Conservation (phyloP, 1,140 invertebrate genomes). For the Drosophila athabasca region DNA sequence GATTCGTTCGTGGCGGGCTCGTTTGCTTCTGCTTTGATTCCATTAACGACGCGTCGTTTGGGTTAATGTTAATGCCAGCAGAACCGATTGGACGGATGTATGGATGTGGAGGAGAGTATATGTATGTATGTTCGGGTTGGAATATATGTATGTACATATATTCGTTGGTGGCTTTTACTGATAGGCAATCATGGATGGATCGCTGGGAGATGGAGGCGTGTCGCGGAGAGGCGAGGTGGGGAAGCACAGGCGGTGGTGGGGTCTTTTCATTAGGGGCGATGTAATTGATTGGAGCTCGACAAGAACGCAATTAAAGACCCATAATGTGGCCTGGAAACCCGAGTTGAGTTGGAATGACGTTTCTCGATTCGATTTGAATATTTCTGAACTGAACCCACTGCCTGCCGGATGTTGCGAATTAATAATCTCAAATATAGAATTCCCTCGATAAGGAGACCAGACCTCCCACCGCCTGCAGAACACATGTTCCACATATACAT, state of each 20-base stretch:
- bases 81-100: constrained; percentile 9
- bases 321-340: constrained; percentile 27
- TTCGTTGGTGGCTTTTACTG: constrained; percentile 3
- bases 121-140: constrained; percentile 1
- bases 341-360: constrained; percentile 20
- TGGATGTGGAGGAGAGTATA: constrained; percentile 14
- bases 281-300: constrained; percentile 54
- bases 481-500: constrained; percentile 21
- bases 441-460: constrained; percentile 27
- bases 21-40: constrained; percentile 64
- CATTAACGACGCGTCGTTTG: constrained; percentile 47
- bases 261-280: constrained; percentile 17
- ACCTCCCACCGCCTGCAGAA: constrained; percentile 15
- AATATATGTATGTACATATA: background rate
- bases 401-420: constrained; percentile 55
- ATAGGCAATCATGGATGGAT: constrained; percentile 27
- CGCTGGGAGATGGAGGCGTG: background rate
- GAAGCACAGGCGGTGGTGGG: background rate
- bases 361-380: constrained; percentile 21
- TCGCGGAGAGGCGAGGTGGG: background rate
- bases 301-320: constrained; percentile 59
- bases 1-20: constrained; percentile 50
- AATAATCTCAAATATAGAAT: constrained; percentile 44
- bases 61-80: constrained; percentile 38
- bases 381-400: constrained; percentile 25